Conservation (phyloP, 2,888 invertebrate genomes). For the Nomada hirtipes region DNA sequence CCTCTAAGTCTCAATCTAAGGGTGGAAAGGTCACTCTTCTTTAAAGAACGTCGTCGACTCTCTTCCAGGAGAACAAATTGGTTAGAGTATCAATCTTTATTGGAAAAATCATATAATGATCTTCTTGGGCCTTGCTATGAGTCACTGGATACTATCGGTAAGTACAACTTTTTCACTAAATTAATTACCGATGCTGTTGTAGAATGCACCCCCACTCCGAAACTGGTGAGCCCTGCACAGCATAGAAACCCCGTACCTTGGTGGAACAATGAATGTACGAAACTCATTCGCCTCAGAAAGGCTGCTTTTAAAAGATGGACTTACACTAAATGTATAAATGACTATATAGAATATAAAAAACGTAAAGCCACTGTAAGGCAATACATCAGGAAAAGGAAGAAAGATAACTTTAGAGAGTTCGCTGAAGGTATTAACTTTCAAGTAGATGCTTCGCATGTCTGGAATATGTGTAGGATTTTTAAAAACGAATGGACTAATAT, state of each 20-base stretch:
- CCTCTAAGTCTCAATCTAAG: not conserved
- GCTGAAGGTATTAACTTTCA: not conserved
- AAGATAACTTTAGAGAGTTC: not conserved
- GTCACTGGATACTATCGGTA: not conserved
- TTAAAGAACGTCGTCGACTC: not conserved
- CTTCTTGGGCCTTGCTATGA: not conserved
- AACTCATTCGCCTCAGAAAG: not conserved
- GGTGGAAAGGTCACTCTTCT: not conserved
- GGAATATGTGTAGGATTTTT: not conserved
- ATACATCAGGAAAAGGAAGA: not conserved
- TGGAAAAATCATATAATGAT: not conserved
- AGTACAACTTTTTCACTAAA: not conserved
- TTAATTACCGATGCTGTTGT: not conserved
- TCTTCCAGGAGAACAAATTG: not conserved
- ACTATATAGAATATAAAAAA: not conserved
- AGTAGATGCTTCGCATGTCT: not conserved
- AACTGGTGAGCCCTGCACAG: not conserved
- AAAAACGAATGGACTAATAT: not conserved
- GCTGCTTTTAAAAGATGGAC: conserved; percentile 1
- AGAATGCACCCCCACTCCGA: not conserved
- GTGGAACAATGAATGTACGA: not conserved
- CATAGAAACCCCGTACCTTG: not conserved
- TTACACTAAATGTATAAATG: not conserved
- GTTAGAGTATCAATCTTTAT: not conserved
- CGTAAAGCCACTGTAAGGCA: not conserved